phyloP scores from a whole-genome alignment of 1,140 invertebrate species.

The Aphaenogaster ashmeadi region DNA sequence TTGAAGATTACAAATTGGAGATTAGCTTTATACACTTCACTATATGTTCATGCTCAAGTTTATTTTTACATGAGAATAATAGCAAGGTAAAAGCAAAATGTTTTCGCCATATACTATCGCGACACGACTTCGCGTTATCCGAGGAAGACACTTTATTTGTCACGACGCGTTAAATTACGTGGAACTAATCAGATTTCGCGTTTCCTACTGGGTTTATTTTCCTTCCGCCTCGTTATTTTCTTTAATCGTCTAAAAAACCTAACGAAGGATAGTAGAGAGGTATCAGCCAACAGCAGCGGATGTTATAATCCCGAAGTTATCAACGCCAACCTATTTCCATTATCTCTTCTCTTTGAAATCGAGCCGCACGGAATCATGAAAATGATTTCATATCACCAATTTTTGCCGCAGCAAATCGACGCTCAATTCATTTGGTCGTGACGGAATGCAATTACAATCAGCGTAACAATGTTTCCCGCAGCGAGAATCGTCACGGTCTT shows the following conservation, averaged over 20 bases:
- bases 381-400: slow-evolving; percentile 37
- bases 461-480: slow-evolving; percentile 72
- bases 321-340: not conserved
- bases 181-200: slow-evolving; percentile 22
- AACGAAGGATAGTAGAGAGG: slow-evolving; percentile 28
- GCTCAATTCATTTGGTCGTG: slow-evolving; percentile 63
- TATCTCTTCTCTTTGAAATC: not conserved
- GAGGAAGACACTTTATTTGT: slow-evolving; percentile 28
- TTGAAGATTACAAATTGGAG: too few relatives aligned
- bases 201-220: not conserved
- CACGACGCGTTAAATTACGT: slow-evolving; percentile 27
- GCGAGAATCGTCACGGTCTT: slow-evolving; percentile 44
- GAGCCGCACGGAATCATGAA: slow-evolving; percentile 45
- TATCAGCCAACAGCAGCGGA: not conserved
- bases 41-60: too few relatives aligned
- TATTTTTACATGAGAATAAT: not conserved
- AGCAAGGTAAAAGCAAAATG: not conserved
- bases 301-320: slow-evolving; percentile 48
- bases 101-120: not conserved
- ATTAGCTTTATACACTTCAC: too few relatives aligned
- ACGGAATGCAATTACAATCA: slow-evolving; percentile 76
- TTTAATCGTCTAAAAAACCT: slow-evolving; percentile 49
- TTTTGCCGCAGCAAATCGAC: slow-evolving; percentile 41
- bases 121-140: not conserved
- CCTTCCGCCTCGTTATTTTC: slow-evolving; percentile 44